Conservation (phyloP, 2,797 vertebrate species). For the Galagoides demidoff region DNA sequence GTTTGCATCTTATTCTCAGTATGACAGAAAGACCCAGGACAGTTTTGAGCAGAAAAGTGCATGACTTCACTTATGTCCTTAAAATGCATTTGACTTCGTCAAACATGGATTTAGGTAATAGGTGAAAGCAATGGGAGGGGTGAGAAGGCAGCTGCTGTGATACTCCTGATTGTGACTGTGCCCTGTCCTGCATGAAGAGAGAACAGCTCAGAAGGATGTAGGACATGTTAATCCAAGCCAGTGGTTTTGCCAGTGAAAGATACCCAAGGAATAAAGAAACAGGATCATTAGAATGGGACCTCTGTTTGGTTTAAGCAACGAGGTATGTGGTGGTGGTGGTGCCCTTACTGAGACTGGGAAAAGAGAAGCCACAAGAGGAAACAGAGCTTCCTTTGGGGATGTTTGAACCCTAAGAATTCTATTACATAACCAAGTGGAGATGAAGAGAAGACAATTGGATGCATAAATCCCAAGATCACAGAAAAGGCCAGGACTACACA, state of each 20-base stretch:
- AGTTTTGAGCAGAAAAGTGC: neutral
- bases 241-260: constrained; percentile 33
- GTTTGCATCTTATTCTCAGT: neutral
- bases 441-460: neutral
- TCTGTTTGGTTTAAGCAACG: neutral
- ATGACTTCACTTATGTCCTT: neutral
- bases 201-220: neutral
- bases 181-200: neutral
- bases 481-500: neutral
- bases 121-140: neutral
- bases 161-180: neutral
- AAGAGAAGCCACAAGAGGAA: neutral
- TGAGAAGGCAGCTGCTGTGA: neutral
- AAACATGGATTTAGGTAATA: constrained; percentile 51
- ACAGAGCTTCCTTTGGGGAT: neutral
- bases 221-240: constrained; percentile 8
- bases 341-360: neutral
- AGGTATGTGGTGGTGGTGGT: neutral
- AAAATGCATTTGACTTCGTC: neutral
- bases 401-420: neutral
- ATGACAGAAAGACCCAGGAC: neutral
- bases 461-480: neutral
- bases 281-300: neutral
- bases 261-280: neutral
- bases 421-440: neutral